Evolutionary conservation across 2,888 invertebrate genomes (phyloP), one percentile per base, ranked within the genome.

Genomic region (Xylota segnis): DNA sequence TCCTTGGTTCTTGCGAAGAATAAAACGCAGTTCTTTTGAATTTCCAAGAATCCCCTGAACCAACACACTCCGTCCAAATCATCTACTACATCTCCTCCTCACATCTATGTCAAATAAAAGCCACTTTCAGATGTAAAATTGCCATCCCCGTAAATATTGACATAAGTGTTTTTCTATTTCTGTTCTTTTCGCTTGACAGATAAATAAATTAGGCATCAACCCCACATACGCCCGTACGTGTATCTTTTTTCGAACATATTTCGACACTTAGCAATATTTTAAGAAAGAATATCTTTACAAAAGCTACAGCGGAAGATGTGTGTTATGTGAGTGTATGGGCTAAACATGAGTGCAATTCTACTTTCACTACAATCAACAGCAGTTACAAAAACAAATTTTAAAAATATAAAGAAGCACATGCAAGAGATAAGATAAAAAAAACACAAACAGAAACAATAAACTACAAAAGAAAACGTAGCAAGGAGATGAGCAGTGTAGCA

Each of bases 351-450:
- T 70, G 71, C 70, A 78, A 65, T 10, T 54, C 45, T 66, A 63
- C 27, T 43, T 66, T 59, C 14, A 32, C 23, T 63, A 68, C 32
- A 56, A 61, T 18, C 40, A 18, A 14, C 9, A 72, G 18, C n/a
- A 23, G 14, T 56, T 29, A 66, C 10, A 45, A 27, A 29, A 59
- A 66, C 7, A 23, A 27, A 58, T 2, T 23, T 2, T 14, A 37
- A 66, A 12, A 27, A 50, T 16, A 37, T 59, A 9, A 29, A 63
- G 40, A 61, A 45, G 4, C 40, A 50, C 71, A 75, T 83, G 72
- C 68, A 59, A 66, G 34, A 76, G 45, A 71, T 75, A 52, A 83
- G 71, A 74, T 77, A 74, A 78, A 77, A 78, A 65, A 23, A 72
- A 83, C 77, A 83, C 77, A 47, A 63, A 63, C 32, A 40, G 72